A percentile compares a stretch with the other conserved stretches of the same genome.
These are phyloP conservation scores for Drosophila borealis DNA, from an alignment of 2,888 invertebrate genomes.

Conservation along the genomic window DNA sequence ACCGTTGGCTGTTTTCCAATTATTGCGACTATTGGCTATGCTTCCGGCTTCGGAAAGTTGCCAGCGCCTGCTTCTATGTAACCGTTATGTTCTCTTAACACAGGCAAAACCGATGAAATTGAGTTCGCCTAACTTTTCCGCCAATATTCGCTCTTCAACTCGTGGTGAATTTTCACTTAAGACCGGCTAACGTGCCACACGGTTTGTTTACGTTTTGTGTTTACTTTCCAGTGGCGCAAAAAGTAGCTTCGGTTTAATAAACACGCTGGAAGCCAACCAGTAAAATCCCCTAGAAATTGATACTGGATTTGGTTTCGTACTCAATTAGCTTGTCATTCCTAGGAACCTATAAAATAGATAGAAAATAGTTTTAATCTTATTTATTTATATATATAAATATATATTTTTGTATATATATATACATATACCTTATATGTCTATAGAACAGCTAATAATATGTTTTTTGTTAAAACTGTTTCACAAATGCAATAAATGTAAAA, in stretches of 20 bases:
- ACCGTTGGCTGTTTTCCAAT: constrained; percentile 70
- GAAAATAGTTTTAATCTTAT: no score
- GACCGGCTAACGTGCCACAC: constrained; percentile 60
- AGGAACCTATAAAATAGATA: no score
- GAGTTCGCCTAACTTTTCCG: not conserved
- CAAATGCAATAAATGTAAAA: no score
- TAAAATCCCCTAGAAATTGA: not conserved
- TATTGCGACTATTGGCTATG: constrained; percentile 33
- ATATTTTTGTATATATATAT: no score
- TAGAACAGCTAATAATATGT: no score
- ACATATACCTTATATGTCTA: no score
- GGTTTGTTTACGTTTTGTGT: constrained; percentile 77
- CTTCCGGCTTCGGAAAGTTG: constrained; percentile 51
- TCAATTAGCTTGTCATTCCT: not conserved
- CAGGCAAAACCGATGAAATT: constrained; percentile 22
- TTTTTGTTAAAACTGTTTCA: no score
- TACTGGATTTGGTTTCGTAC: not conserved
- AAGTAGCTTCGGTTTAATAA: constrained; percentile 12
- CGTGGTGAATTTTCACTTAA: constrained; percentile 43
- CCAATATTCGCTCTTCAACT: constrained; percentile 17
- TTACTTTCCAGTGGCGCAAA: constrained; percentile 64
- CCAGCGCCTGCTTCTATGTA: constrained; percentile 61
- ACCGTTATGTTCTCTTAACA: constrained; percentile 11
- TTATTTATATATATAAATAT: no score
- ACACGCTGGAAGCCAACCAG: not conserved